Evolutionary conservation across 2,113 vertebrate species (phyloP).

Genomic region (Tapirus terrestris): DNA sequence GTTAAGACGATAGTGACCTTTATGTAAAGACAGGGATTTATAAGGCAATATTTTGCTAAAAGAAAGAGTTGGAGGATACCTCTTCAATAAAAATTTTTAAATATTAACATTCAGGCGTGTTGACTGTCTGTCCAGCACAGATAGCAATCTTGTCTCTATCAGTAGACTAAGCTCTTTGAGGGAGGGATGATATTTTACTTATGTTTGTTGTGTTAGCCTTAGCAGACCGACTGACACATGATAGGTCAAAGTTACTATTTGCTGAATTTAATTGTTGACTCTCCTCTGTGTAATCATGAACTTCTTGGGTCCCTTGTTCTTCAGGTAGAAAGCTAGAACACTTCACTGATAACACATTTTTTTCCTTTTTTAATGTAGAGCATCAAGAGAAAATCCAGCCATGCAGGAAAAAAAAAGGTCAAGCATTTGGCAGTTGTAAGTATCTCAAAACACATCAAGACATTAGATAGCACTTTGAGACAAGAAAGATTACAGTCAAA

Average conservation of each 20-base stretch:
- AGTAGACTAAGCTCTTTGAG: background rate
- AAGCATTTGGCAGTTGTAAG: conserved; percentile 99
- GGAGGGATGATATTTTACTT: background rate
- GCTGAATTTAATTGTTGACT: background rate
- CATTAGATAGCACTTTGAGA: background rate
- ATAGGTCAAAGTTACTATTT: background rate
- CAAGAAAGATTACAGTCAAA: conserved; percentile 6
- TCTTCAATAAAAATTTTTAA: background rate
- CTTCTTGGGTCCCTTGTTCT: background rate
- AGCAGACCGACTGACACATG: background rate
- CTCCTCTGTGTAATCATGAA: background rate
- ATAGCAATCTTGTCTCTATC: background rate
- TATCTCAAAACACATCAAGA: conserved; percentile 57
- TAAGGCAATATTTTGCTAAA: background rate
- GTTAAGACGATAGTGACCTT: background rate
- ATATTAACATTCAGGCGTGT: background rate
- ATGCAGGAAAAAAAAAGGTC: conserved; percentile 98
- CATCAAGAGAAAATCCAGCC: conserved; percentile 95
- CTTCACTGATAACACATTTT: background rate
- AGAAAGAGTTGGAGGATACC: background rate
- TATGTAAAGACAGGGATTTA: background rate
- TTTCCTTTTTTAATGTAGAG: conserved; percentile 85
- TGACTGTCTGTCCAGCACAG: background rate
- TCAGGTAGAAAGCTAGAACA: background rate
- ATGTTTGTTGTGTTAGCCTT: background rate